These are phyloP conservation scores for Amiota minor DNA, from an alignment of 2,888 invertebrate species.

Conservation along the genomic window DNA sequence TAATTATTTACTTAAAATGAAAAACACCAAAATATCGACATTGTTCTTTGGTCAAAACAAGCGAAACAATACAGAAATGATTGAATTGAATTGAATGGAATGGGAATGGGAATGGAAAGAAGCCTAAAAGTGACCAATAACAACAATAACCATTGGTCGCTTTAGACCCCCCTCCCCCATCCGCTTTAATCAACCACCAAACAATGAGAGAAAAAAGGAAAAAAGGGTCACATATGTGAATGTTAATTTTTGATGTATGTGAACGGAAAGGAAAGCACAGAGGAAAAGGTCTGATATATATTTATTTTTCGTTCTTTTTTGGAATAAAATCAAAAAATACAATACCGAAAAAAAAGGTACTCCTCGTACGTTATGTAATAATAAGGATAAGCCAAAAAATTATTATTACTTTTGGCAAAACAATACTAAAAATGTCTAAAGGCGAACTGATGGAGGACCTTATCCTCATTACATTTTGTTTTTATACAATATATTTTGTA, in stretches of 20 bases:
- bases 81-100: background rate
- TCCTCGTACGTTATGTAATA: conserved; percentile 67
- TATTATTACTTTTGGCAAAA: conserved; percentile 62
- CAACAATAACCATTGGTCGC: background rate
- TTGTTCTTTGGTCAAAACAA: conserved; percentile 8
- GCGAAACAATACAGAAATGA: background rate
- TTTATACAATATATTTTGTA: no score
- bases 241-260: conserved; percentile 71
- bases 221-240: conserved; percentile 60
- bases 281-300: background rate
- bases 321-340: conserved; percentile 30
- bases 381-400: conserved; percentile 70
- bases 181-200: background rate
- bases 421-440: background rate
- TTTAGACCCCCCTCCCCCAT: background rate
- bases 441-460: no score
- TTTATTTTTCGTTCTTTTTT: conserved; percentile 9
- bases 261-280: conserved; percentile 27
- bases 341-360: conserved; percentile 55
- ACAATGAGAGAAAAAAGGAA: conserved; percentile 35
- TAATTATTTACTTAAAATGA: conserved; percentile 60
- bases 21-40: conserved; percentile 3
- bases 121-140: conserved; percentile 49
- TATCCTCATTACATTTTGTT: no score
- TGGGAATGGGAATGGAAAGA: conserved; percentile 37